Evolutionary conservation across 23 tunicate species (phyloP).

Genomic region (Halocynthia roretzi): DNA sequence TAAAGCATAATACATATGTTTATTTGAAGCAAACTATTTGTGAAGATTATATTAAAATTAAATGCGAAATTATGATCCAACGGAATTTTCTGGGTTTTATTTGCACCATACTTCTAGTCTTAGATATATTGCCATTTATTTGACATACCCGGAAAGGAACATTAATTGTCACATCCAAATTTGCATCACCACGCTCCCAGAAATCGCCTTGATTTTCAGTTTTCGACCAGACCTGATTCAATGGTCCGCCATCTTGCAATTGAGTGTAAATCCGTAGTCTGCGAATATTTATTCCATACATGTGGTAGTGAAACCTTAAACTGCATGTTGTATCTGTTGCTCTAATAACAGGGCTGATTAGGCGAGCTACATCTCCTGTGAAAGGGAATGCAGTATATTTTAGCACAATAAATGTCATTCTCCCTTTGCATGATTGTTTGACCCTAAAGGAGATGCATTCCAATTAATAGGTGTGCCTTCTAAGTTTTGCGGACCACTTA

Average conservation of each 20-base stretch:
- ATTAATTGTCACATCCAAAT: conserved; percentile 22
- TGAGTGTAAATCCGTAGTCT: conserved; percentile 42
- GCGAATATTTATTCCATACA: conserved; percentile 69
- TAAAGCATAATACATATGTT: no score
- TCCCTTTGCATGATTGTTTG: no score
- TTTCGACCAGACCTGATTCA: conserved; percentile 33
- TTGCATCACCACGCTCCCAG: conserved; percentile 74
- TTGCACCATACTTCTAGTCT: no score
- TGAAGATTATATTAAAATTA: no score
- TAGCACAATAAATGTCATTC: no score
- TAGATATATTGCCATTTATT: no score
- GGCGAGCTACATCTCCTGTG: conserved; percentile 59
- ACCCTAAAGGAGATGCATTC: no score
- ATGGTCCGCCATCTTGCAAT: conserved; percentile 69
- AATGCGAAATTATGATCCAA: no score
- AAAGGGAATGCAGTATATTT: background rate
- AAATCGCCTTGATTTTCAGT: conserved; percentile 43
- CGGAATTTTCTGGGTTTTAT: no score
- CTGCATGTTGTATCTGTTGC: conserved; percentile 24
- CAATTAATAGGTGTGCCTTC: no score
- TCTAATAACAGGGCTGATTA: conserved; percentile 56
- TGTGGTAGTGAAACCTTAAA: conserved; percentile 83
- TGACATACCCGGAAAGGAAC: conserved; percentile 47
- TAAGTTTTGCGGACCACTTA: no score
- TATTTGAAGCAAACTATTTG: no score